Evolutionary conservation across 2,888 invertebrate genomes (phyloP).

Genomic region (Celastrina argiolus): DNA sequence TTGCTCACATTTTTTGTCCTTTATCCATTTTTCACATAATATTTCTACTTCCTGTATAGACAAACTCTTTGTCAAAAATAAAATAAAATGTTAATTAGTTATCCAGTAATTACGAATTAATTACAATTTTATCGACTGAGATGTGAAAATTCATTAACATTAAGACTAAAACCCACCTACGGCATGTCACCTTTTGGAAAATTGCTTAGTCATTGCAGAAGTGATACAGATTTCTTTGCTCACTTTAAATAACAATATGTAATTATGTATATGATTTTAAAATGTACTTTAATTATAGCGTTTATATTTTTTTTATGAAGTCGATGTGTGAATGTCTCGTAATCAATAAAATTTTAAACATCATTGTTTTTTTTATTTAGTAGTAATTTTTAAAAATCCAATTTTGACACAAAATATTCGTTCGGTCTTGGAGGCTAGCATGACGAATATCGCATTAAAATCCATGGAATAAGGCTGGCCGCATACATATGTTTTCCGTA

Average conservation of each 20-base stretch:
- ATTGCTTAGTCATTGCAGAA: neutral
- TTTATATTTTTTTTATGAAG: constrained; percentile 45
- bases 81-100: neutral
- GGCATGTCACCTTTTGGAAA: constrained; percentile 7
- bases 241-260: constrained; percentile 21
- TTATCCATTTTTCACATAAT: neutral
- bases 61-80: neutral
- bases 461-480: too few species aligned
- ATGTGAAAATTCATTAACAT: neutral
- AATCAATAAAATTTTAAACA: constrained; percentile 71
- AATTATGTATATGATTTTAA: constrained; percentile 30
- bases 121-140: neutral
- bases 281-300: constrained; percentile 30
- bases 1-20: neutral
- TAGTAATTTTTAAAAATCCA: neutral
- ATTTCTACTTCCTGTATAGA: neutral
- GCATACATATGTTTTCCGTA: too few species aligned
- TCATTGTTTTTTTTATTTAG: constrained; percentile 22
- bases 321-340: constrained; percentile 78
- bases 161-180: constrained; percentile 14
- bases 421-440: too few species aligned
- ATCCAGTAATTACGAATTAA: neutral
- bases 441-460: too few species aligned
- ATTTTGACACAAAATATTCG: neutral
- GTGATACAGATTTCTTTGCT: constrained; percentile 21